Evolutionary conservation across 2,113 vertebrate genomes (phyloP), one percentile per base, ranked within the genome.

Genomic region (Chionodraco myersi): DNA sequence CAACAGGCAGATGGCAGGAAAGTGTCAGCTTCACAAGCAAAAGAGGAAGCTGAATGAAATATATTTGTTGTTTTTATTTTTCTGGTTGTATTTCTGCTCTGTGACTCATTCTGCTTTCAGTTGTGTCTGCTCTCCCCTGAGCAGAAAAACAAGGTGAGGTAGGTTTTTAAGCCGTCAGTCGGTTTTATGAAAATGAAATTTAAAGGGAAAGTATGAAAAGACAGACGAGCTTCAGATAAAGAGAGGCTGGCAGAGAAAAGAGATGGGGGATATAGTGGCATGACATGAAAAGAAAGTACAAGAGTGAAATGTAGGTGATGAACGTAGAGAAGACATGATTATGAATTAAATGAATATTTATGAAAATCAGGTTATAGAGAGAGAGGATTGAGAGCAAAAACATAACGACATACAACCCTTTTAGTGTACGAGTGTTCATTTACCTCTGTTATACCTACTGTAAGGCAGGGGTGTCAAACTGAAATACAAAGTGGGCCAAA

Each of bases 41-140:
- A 26, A 75, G 59, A n/a, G n/a, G 30, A 73, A 34, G 54, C 44
- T 11, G 11, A 51, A 16, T 26, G 5, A 61, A 5, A 41, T 41
- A 41, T 34, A 23, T 14, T 60, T n/a, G 15, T 36, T 30, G 5
- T 56, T 1, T 52, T 87, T 54, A 36, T 51, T 47, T 48, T 60
- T 49, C 3, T 36, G 10, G 48, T 47, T 67, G 62, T 51, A 48
- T 77, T 75, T 71, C 64, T 66, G 23, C 79, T 62, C 15, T 5
- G 59, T 86, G 68, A 84, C 75, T 81, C 71, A 72, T 70, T 74
- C 44, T 36, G 72, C 51, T 83, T 80, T 58, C 60, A 64, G 30
- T 53, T 63, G 30, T 45, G n/a, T 10, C 21, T 11, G 66, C 78
- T 77, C 75, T 41, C 36, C 36, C 36, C 36, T 41, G 65, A 34